Conservation (phyloP, 2,797 vertebrate genomes). For the Atherinosoma microstoma region DNA sequence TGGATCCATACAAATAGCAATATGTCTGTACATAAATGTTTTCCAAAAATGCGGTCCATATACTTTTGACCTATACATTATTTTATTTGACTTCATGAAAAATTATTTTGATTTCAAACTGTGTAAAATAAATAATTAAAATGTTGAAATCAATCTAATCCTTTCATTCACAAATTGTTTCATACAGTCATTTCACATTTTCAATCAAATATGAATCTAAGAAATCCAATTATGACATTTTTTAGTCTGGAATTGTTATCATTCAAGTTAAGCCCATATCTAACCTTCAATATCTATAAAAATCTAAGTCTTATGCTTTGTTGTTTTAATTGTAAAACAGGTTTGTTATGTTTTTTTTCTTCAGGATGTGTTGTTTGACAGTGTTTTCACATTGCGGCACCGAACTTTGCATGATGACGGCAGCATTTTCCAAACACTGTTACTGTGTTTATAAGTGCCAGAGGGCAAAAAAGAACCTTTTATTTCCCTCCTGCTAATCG, state of each 20-base stretch:
- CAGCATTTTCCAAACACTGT: constrained; percentile 73
- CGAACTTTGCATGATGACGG: constrained; percentile 66
- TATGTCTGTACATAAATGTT: constrained; percentile 1
- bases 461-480: constrained; percentile 82
- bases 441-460: constrained; percentile 79
- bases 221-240: neutral
- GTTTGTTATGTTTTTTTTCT: neutral
- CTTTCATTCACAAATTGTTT: neutral
- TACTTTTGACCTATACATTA: neutral
- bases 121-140: neutral
- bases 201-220: neutral
- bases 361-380: constrained; percentile 17
- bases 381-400: constrained; percentile 37
- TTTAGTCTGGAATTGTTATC: neutral
- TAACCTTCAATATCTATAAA: neutral
- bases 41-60: constrained; percentile 3
- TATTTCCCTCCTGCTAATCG: constrained; percentile 87
- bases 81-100: neutral
- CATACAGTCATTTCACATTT: neutral
- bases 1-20: neutral
- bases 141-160: neutral
- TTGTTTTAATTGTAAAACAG: constrained; percentile 10
- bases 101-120: neutral
- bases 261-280: neutral
- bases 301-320: neutral